phyloP scores from a whole-genome alignment of 2,113 vertebrate genomes.

The Platichthys flesus region DNA sequence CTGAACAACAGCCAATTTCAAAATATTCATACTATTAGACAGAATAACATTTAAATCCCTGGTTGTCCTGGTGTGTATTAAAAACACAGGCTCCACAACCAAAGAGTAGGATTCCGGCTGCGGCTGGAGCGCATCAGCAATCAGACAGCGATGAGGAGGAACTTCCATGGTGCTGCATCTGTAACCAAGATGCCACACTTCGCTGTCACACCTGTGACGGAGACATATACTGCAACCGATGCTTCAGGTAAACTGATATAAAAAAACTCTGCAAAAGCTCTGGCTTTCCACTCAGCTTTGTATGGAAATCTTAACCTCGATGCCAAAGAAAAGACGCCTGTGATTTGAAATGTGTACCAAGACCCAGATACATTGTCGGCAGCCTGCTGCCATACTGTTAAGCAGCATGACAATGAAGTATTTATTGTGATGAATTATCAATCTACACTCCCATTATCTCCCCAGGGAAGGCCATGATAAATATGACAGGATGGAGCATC shows the following conservation, averaged over 20 bases:
- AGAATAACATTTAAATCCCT: neutral
- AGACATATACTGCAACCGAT: conserved; percentile 93
- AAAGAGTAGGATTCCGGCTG: conserved; percentile 52
- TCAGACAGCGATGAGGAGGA: conserved; percentile 88
- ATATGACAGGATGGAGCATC: conserved; percentile 92
- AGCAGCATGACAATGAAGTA: conserved; percentile 75
- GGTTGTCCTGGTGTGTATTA: neutral
- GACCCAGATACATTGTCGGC: conserved; percentile 68
- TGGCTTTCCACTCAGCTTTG: neutral
- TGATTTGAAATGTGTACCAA: conserved; percentile 58
- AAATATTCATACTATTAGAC: neutral
- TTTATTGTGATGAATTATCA: conserved; percentile 77
- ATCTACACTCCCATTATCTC: conserved; percentile 60
- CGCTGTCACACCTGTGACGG: conserved; percentile 91
- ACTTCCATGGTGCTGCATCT: conserved; percentile 98
- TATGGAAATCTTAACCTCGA: conserved; percentile 25
- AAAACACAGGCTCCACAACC: conserved; percentile 44
- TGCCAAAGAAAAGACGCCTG: conserved; percentile 31
- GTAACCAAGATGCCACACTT: conserved; percentile 89
- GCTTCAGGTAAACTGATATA: conserved; percentile 86
- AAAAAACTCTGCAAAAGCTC: neutral
- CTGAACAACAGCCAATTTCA: neutral
- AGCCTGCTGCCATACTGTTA: conserved; percentile 64
- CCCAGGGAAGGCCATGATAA: conserved; percentile 94
- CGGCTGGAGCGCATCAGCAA: conserved; percentile 44